Conservation (phyloP, 2,888 invertebrate species). For the Germaria angustata region DNA sequence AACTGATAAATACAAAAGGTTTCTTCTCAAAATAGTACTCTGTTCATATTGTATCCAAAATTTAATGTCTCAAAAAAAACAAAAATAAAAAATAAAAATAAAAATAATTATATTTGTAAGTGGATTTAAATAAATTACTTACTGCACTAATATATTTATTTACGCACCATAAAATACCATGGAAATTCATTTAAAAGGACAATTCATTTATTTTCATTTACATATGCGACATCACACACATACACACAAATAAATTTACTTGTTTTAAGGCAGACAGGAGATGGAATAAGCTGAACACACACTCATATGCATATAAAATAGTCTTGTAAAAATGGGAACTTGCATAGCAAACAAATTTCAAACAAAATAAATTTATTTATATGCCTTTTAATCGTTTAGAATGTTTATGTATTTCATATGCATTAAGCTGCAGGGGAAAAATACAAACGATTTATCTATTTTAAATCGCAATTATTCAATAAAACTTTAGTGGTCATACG, state of each 20-base stretch:
- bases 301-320: neutral
- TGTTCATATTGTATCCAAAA: neutral
- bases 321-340: constrained; percentile 13
- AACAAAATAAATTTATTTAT: constrained; percentile 58
- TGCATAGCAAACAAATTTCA: constrained; percentile 38
- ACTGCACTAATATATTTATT: constrained; percentile 68
- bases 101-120: constrained; percentile 61
- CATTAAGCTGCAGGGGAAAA: neutral
- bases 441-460: constrained; percentile 29
- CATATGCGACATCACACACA: constrained; percentile 37
- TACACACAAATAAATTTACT: constrained; percentile 7
- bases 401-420: constrained; percentile 20
- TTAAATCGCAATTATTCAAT: constrained; percentile 27
- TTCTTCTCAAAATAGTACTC: neutral
- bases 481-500: neutral
- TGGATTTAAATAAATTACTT: constrained; percentile 67
- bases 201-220: constrained; percentile 65
- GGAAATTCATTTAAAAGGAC: constrained; percentile 64
- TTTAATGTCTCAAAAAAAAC: neutral
- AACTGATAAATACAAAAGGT: neutral
- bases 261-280: constrained; percentile 40
- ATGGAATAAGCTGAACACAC: constrained; percentile 4
- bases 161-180: constrained; percentile 66
- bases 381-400: constrained; percentile 44
- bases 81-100: constrained; percentile 15